Percentiles rank a stretch among this genome's conserved stretches.
phyloP scores from a whole-genome alignment of 2,888 invertebrate species.

The Lasiommata megera region DNA sequence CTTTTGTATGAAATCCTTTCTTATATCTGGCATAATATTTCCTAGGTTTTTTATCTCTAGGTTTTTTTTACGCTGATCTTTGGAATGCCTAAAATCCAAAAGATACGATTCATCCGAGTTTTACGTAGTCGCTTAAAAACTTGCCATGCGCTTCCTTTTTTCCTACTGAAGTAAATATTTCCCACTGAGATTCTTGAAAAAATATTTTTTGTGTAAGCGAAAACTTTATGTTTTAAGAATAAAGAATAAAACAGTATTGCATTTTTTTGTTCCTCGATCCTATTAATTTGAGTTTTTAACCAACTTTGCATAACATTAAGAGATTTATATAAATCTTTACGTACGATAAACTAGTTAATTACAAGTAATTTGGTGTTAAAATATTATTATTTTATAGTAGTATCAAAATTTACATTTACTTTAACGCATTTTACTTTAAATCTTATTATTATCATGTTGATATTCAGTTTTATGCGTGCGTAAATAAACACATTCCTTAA shows the following conservation, averaged over 20 bases:
- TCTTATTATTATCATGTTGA: too few relatives aligned
- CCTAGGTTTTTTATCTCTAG: too few relatives aligned
- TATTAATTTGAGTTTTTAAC: conserved; percentile 12
- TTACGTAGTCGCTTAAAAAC: background rate
- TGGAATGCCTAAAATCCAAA: background rate
- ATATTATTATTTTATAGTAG: too few relatives aligned
- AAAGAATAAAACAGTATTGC: conserved; percentile 12
- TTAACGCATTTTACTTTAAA: too few relatives aligned
- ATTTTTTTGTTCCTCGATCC: conserved; percentile 14
- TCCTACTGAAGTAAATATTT: conserved; percentile 7
- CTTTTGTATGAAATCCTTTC: too few relatives aligned
- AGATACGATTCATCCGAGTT: background rate
- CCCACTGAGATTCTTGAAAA: background rate
- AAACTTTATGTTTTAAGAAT: conserved; percentile 9
- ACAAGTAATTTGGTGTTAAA: too few relatives aligned
- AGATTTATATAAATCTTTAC: background rate
- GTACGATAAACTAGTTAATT: too few relatives aligned
- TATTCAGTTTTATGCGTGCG: too few relatives aligned
- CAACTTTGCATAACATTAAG: conserved; percentile 3
- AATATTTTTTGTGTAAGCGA: conserved; percentile 1
- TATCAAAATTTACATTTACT: too few relatives aligned
- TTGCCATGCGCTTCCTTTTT: background rate
- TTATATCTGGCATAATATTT: too few relatives aligned
- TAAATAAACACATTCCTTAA: too few relatives aligned
- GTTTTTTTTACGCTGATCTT: background rate